Evolutionary conservation across 2,113 vertebrate genomes (phyloP).

Genomic region (Rhinogobius similis): DNA sequence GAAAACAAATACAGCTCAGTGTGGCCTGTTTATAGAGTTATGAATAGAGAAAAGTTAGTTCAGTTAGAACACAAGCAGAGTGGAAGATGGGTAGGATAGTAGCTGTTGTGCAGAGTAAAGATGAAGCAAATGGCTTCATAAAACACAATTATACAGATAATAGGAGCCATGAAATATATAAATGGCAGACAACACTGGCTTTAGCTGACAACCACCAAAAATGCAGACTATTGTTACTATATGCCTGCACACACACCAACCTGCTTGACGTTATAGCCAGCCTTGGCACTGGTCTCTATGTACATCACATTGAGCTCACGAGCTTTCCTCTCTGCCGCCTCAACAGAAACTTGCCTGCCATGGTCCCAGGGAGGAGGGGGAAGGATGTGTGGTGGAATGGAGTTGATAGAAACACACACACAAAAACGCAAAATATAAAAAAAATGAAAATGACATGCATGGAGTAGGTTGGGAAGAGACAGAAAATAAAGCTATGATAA

Average conservation of each 20-base stretch:
- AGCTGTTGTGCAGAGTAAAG: conserved; percentile 45
- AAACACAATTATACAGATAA: conserved; percentile 29
- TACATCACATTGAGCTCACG: conserved; percentile 83
- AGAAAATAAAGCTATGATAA: conserved; percentile 22
- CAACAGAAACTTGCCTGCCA: conserved; percentile 83
- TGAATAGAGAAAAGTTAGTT: conserved; percentile 69
- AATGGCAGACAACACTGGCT: not conserved
- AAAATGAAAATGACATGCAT: conserved; percentile 66
- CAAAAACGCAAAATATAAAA: conserved; percentile 31
- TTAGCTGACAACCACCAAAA: conserved; percentile 6
- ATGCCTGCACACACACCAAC: conserved; percentile 70
- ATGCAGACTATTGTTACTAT: conserved; percentile 17
- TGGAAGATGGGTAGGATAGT: conserved; percentile 43
- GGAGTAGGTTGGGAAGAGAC: conserved; percentile 53
- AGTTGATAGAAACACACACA: conserved; percentile 49
- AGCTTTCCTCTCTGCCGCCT: conserved; percentile 83
- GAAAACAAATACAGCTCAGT: conserved; percentile 60
- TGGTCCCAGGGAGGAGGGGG: conserved; percentile 59
- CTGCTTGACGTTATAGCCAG: conserved; percentile 81
- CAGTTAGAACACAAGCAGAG: conserved; percentile 43
- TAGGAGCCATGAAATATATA: conserved; percentile 33
- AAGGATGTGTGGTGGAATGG: conserved; percentile 46
- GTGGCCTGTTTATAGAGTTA: conserved; percentile 38
- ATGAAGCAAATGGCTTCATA: conserved; percentile 43
- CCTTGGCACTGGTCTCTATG: conserved; percentile 84